phyloP scores from a whole-genome alignment of 2,888 invertebrate genomes.

The Ptychoptera contaminata region DNA sequence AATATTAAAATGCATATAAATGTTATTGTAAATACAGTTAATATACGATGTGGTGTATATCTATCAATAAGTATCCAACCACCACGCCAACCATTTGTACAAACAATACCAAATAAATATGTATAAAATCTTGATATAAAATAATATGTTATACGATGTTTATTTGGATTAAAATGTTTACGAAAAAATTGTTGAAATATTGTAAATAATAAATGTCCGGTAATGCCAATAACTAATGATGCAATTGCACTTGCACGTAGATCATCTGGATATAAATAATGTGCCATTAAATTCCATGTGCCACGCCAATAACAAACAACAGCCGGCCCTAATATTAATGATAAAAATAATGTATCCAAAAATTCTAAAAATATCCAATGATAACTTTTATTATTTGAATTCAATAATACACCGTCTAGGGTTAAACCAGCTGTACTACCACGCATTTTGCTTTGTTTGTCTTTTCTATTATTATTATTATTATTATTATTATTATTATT shows the following conservation, averaged over 20 bases:
- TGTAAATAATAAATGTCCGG: slow-evolving; percentile 53
- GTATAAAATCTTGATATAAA: slow-evolving; percentile 59
- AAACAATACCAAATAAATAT: slow-evolving; percentile 55
- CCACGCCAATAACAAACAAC: slow-evolving; percentile 80
- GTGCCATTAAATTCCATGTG: slow-evolving; percentile 64
- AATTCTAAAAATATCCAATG: slow-evolving; percentile 42
- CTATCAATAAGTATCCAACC: slow-evolving; percentile 59
- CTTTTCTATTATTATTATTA: no score
- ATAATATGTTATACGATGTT: slow-evolving; percentile 50
- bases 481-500: no score
- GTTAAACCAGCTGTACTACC: slow-evolving; percentile 13
- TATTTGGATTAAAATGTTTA: slow-evolving; percentile 46
- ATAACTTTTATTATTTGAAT: background rate
- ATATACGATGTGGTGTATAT: slow-evolving; percentile 44
- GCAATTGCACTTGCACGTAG: slow-evolving; percentile 44
- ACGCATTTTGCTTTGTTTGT: slow-evolving; percentile 9
- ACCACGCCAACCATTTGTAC: slow-evolving; percentile 80
- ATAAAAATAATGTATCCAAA: slow-evolving; percentile 56
- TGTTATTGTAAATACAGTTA: slow-evolving; percentile 45
- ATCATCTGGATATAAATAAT: slow-evolving; percentile 49
- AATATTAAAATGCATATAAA: slow-evolving; percentile 50
- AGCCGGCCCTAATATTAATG: slow-evolving; percentile 57
- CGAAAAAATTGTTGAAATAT: slow-evolving; percentile 47
- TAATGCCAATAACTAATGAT: slow-evolving; percentile 53
- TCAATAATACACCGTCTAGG: slow-evolving; percentile 5